phyloP scores from a whole-genome alignment of 30 jellyfish, hydroid and myxozoan species.

The Pseudorhiza aurosa region DNA sequence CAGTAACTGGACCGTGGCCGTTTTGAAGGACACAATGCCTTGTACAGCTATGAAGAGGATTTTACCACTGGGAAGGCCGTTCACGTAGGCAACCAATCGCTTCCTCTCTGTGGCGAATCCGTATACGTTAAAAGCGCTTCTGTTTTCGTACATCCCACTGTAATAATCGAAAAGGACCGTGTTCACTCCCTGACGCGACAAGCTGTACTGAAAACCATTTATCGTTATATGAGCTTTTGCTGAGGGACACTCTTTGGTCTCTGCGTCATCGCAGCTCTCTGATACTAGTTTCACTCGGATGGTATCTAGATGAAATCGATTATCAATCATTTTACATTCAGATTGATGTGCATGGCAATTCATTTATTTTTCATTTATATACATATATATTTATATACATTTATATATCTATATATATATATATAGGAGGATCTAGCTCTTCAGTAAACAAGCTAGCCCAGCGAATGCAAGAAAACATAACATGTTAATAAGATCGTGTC shows the following conservation, averaged over 20 bases:
- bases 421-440: no score
- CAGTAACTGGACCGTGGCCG: neutral
- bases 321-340: no score
- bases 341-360: no score
- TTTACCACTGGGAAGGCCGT: constrained; percentile 19
- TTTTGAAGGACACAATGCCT: neutral
- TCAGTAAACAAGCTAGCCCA: no score
- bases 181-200: constrained; percentile 28
- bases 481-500: no score
- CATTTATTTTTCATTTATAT: no score
- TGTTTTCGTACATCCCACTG: constrained; percentile 48
- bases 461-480: no score
- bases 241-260: neutral
- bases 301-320: constrained; percentile 6
- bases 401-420: no score
- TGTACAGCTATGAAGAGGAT: constrained; percentile 29
- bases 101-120: neutral
- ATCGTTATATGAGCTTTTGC: constrained; percentile 40
- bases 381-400: no score
- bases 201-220: constrained; percentile 48
- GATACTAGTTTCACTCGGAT: constrained; percentile 17
- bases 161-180: constrained; percentile 35
- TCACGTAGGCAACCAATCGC: neutral
- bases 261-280: neutral
- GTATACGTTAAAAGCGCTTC: neutral